A percentile compares a stretch with the other conserved stretches of the same genome.
phyloP scores from a whole-genome alignment of 2,888 invertebrate species.

The Andrena minutula region DNA sequence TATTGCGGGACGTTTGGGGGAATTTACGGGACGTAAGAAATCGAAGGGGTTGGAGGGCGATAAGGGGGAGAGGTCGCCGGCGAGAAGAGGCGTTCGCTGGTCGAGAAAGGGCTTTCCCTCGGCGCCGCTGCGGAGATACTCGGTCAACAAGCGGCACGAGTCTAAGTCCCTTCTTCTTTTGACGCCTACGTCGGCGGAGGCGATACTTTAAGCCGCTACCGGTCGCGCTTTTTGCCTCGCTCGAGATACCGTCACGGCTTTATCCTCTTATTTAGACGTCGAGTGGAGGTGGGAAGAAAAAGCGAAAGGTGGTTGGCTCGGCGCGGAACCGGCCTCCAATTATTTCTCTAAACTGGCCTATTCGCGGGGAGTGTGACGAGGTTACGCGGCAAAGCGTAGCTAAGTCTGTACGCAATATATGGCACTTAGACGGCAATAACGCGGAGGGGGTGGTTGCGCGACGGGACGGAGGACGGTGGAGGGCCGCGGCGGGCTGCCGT shows the following conservation, averaged over 20 bases:
- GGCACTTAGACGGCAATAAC: constrained; percentile 14
- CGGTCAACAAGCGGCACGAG: constrained; percentile 69
- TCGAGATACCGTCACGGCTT: constrained; percentile 49
- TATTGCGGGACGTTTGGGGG: constrained; percentile 29
- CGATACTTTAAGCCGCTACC: constrained; percentile 58
- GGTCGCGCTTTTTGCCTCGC: constrained; percentile 50
- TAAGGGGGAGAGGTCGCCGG: constrained; percentile 25
- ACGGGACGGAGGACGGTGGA: background rate
- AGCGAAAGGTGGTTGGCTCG: background rate
- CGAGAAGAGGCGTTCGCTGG: constrained; percentile 65
- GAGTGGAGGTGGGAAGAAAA: constrained; percentile 4
- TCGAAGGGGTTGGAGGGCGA: constrained; percentile 37
- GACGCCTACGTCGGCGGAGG: constrained; percentile 46
- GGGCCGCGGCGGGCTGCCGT: background rate
- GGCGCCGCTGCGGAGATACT: constrained; percentile 77
- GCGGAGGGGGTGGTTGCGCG: background rate
- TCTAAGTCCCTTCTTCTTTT: constrained; percentile 60
- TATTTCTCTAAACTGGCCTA: background rate
- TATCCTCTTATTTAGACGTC: constrained; percentile 57
- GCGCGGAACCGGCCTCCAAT: background rate
- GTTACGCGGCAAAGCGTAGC: background rate
- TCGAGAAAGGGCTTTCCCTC: constrained; percentile 75
- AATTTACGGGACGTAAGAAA: constrained; percentile 48
- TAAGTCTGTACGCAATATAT: background rate
- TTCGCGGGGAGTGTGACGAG: background rate